phyloP scores from a whole-genome alignment of 2,113 vertebrate genomes.

The Oncorhynchus mykiss region DNA sequence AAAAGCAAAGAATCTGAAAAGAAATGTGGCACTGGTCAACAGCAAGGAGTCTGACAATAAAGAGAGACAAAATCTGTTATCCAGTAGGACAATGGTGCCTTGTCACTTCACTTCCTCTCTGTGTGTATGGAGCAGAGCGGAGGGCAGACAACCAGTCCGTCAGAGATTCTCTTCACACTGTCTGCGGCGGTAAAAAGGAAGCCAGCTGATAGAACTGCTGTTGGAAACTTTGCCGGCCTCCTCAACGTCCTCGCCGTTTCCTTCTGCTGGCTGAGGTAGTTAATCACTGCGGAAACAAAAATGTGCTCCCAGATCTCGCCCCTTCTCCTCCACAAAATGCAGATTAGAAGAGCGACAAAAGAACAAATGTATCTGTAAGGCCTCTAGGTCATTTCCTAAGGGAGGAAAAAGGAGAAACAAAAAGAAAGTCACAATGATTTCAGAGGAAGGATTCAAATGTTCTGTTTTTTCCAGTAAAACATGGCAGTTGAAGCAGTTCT shows the following conservation, averaged over 20 bases:
- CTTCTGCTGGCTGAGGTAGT: slow-evolving; percentile 91
- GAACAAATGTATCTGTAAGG: slow-evolving; percentile 89
- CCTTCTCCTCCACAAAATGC: slow-evolving; percentile 69
- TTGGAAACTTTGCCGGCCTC: slow-evolving; percentile 70
- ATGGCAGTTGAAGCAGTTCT: neutral
- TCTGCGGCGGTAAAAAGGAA: slow-evolving; percentile 45
- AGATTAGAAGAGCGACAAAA: slow-evolving; percentile 83
- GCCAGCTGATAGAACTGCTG: slow-evolving; percentile 56
- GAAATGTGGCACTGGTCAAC: slow-evolving; percentile 86
- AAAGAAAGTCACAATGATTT: slow-evolving; percentile 62
- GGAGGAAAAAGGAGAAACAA: slow-evolving; percentile 59
- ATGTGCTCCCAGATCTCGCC: slow-evolving; percentile 80
- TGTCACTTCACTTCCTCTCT: slow-evolving; percentile 59
- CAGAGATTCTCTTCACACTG: slow-evolving; percentile 73
- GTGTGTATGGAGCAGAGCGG: neutral
- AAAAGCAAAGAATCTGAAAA: slow-evolving; percentile 52
- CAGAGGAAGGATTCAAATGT: slow-evolving; percentile 58
- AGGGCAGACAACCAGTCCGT: slow-evolving; percentile 86
- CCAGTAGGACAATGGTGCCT: slow-evolving; percentile 60
- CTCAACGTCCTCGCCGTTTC: slow-evolving; percentile 25
- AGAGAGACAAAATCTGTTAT: slow-evolving; percentile 33
- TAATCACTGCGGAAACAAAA: slow-evolving; percentile 81
- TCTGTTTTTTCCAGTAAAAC: neutral
- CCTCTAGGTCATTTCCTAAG: slow-evolving; percentile 97
- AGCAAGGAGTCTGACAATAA: slow-evolving; percentile 71